Evolutionary conservation across 37 sponge, comb jelly and placozoan species (phyloP).

Genomic region (Diacarnus erythraeanus): DNA sequence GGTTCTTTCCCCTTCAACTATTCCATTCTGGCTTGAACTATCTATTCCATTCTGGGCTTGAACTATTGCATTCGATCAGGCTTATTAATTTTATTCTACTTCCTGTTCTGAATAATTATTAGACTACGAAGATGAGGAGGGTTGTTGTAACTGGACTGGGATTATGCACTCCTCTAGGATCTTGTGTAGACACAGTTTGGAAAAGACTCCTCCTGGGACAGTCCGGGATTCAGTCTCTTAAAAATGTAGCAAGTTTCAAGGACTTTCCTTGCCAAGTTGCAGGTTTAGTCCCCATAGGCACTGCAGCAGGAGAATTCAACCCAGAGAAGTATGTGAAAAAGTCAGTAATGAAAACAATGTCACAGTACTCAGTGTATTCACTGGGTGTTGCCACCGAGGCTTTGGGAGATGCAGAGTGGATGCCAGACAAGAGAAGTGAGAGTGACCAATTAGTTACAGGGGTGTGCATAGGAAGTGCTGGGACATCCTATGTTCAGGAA

Average conservation of each 20-base stretch:
- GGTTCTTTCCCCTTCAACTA: too few relatives aligned
- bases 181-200: conserved; percentile 58
- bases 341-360: conserved; percentile 55
- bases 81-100: too few relatives aligned
- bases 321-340: conserved; percentile 32
- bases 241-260: conserved; percentile 38
- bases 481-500: not conserved
- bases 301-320: conserved; percentile 39
- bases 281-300: conserved; percentile 64
- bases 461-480: conserved; percentile 45
- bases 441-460: conserved; percentile 30
- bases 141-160: conserved; percentile 88
- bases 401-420: conserved; percentile 55
- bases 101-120: too few relatives aligned
- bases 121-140: conserved; percentile 23
- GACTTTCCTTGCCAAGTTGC: conserved; percentile 51
- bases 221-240: conserved; percentile 54
- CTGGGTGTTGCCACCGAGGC: conserved; percentile 57
- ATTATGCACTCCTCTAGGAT: conserved; percentile 70
- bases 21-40: too few relatives aligned
- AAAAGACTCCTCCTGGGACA: conserved; percentile 58
- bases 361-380: conserved; percentile 37
- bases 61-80: too few relatives aligned
- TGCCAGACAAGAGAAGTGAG: not conserved
- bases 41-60: too few relatives aligned